phyloP scores from a whole-genome alignment of 2,797 vertebrate species.

The Hemitrygon akajei region DNA sequence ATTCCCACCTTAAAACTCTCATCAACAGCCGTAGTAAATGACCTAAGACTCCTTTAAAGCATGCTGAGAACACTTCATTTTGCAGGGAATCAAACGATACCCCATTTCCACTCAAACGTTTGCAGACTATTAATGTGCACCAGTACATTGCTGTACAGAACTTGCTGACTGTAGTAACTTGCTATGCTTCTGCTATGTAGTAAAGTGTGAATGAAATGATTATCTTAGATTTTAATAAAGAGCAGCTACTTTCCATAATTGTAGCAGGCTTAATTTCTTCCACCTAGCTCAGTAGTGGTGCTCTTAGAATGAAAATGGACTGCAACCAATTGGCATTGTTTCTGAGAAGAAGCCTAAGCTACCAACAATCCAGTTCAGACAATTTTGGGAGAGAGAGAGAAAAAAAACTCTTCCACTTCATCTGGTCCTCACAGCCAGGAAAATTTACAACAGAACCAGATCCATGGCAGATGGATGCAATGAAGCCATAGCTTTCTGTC shows the following conservation, averaged over 20 bases:
- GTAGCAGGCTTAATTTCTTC: background rate
- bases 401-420: no score
- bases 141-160: background rate
- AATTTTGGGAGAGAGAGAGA: no score
- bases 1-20: background rate
- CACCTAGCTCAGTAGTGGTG: background rate
- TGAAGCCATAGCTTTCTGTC: no score
- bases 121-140: background rate
- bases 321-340: background rate
- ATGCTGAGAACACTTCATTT: background rate
- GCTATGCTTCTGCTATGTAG: background rate
- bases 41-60: background rate
- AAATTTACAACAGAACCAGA: no score
- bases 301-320: background rate
- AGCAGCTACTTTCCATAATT: background rate
- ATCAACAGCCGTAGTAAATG: background rate
- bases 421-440: no score
- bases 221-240: background rate
- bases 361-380: no score
- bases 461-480: no score
- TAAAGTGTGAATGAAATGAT: background rate
- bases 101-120: background rate
- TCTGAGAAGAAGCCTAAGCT: background rate
- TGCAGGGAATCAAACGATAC: background rate
- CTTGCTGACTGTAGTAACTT: background rate